These are phyloP conservation scores for Tricholaema leucomelas DNA, from an alignment of 2,113 vertebrate genomes.

Conservation along the genomic window DNA sequence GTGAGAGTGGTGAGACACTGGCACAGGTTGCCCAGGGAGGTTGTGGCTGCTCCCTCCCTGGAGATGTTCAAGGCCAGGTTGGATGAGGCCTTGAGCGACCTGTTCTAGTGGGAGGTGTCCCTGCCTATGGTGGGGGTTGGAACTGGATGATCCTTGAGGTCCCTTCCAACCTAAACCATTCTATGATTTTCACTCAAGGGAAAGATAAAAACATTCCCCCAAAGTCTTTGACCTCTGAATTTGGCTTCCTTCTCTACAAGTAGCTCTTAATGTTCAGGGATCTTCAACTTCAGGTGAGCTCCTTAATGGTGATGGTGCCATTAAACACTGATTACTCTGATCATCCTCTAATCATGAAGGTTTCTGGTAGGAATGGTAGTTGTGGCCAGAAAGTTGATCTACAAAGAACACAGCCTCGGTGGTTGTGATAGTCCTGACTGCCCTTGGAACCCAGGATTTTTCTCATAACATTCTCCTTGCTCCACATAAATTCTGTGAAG, in stretches of 20 bases:
- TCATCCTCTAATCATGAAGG: not conserved
- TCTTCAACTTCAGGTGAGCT: not conserved
- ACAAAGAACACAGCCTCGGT: not conserved
- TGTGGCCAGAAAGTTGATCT: not conserved
- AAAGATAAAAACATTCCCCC: not conserved
- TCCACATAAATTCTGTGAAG: not conserved
- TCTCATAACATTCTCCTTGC: not conserved
- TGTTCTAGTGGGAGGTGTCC: too few species aligned
- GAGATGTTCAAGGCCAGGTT: too few species aligned
- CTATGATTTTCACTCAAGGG: not conserved
- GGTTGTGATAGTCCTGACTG: not conserved
- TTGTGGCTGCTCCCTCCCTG: too few species aligned
- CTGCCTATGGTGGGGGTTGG: too few species aligned
- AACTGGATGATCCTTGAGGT: too few species aligned
- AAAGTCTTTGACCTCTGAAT: not conserved
- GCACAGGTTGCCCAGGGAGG: too few species aligned
- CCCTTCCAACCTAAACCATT: too few species aligned
- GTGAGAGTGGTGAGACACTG: too few species aligned
- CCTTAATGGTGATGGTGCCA: not conserved
- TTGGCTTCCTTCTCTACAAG: not conserved
- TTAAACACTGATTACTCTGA: not conserved
- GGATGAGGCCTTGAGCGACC: too few species aligned
- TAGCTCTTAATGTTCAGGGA: not conserved
- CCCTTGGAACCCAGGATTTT: not conserved
- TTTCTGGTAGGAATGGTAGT: not conserved